phyloP scores from a whole-genome alignment of 2,113 vertebrate genomes.

The Serilophus lunatus region DNA sequence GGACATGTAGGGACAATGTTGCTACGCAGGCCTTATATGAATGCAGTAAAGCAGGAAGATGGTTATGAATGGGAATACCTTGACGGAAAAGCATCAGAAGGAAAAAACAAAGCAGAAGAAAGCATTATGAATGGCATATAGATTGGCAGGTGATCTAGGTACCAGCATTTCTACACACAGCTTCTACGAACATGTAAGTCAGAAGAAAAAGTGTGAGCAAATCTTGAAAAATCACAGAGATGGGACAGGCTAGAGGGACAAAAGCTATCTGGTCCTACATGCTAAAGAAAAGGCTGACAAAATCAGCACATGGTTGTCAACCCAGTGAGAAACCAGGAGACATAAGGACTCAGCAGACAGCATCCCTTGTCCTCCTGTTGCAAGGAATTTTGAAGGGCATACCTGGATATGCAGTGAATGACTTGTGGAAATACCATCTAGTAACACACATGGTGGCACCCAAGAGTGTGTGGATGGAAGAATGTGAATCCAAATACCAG shows the following conservation, averaged over 20 bases:
- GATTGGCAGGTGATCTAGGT: not conserved
- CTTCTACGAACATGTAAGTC: not conserved
- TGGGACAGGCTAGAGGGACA: not conserved
- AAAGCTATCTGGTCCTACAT: not conserved
- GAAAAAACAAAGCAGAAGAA: not conserved
- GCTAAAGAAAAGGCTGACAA: not conserved
- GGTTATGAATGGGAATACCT: not conserved
- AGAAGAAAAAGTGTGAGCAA: not conserved
- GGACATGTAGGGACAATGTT: not conserved
- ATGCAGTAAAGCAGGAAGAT: not conserved
- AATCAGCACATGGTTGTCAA: not conserved
- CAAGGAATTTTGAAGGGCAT: not conserved
- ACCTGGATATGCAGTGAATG: fast-evolving
- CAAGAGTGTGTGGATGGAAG: not conserved
- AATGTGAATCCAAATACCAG: not conserved
- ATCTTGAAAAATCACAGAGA: not conserved
- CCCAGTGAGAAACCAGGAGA: not conserved
- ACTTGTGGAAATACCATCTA: not conserved
- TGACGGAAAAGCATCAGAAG: not conserved
- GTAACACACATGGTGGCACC: not conserved
- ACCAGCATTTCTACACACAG: not conserved
- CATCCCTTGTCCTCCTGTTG: not conserved
- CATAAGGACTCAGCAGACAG: not conserved
- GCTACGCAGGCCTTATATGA: not conserved
- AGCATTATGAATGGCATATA: fast-evolving